Conservation (phyloP, 2,888 invertebrate species). For the Malacosoma neustria region DNA sequence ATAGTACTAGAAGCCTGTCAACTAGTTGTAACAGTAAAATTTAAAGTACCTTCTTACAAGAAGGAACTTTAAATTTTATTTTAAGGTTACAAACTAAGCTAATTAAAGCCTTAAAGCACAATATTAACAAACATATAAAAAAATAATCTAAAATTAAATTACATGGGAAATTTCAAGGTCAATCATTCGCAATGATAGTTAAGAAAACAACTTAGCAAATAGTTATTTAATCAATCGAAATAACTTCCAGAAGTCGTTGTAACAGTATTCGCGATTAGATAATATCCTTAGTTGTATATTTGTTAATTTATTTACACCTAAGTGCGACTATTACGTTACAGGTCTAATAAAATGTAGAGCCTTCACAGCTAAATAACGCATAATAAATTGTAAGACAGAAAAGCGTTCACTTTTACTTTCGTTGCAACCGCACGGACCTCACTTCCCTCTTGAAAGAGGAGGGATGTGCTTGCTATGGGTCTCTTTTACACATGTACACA, state of each 20-base stretch:
- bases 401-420: slow-evolving; percentile 65
- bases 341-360: not conserved
- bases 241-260: not conserved
- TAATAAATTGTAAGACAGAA: slow-evolving; percentile 37
- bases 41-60: no score
- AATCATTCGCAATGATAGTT: no score
- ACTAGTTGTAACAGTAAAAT: no score
- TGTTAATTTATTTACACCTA: not conserved
- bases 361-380: slow-evolving; percentile 16
- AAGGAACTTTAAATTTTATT: no score
- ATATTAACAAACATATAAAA: no score
- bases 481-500: slow-evolving; percentile 26
- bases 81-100: no score
- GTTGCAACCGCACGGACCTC: slow-evolving; percentile 40
- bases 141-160: no score
- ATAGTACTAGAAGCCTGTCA: no score
- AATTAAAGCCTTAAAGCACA: no score
- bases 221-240: not conserved
- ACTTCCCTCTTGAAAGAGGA: slow-evolving; percentile 46
- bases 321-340: not conserved
- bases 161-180: no score
- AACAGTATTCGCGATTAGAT: not conserved
- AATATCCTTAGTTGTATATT: not conserved
- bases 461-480: slow-evolving; percentile 24
- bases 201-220: not conserved